Evolutionary conservation across 2,797 vertebrate species (phyloP).

Genomic region (Lateolabrax maculatus): DNA sequence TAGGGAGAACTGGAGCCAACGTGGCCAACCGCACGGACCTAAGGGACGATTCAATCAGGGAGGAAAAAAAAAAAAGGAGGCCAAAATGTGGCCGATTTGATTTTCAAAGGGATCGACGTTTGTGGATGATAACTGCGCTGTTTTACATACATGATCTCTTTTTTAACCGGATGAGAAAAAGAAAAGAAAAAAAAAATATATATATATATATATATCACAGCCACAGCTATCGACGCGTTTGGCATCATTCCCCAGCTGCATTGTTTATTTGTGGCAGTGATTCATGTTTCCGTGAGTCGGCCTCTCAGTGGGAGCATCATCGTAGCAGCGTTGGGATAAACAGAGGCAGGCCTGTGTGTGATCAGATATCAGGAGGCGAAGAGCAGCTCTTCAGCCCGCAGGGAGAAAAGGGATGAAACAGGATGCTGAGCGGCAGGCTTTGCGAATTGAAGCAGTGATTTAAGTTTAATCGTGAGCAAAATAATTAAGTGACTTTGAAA

Average conservation of each 20-base stretch:
- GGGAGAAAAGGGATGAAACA: background rate
- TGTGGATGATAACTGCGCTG: constrained; percentile 63
- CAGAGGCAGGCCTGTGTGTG: constrained; percentile 33
- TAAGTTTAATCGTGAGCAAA: background rate
- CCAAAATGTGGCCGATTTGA: constrained; percentile 34
- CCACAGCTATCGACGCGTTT: constrained; percentile 13
- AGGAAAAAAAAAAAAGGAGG: no score
- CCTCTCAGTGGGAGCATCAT: constrained; percentile 59
- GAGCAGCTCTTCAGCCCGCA: constrained; percentile 15
- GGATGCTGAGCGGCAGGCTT: constrained; percentile 3
- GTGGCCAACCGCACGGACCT: constrained; percentile 49
- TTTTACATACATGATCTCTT: constrained; percentile 17
- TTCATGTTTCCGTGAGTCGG: constrained; percentile 28
- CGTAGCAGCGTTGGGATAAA: constrained; percentile 45
- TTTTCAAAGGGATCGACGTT: constrained; percentile 58
- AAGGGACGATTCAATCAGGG: constrained; percentile 52
- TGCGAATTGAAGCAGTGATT: constrained; percentile 5
- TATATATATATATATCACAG: no score
- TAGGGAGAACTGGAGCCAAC: constrained; percentile 59
- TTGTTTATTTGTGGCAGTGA: constrained; percentile 28
- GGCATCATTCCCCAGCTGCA: constrained; percentile 22
- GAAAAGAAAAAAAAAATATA: background rate
- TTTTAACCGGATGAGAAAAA: constrained; percentile 39
- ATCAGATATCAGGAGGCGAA: constrained; percentile 26
- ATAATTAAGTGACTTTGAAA: background rate